A percentile compares a stretch with the other conserved stretches of the same genome.
Conservation (phyloP, 2,888 invertebrate genomes). For the Alentia gelatinosa region DNA sequence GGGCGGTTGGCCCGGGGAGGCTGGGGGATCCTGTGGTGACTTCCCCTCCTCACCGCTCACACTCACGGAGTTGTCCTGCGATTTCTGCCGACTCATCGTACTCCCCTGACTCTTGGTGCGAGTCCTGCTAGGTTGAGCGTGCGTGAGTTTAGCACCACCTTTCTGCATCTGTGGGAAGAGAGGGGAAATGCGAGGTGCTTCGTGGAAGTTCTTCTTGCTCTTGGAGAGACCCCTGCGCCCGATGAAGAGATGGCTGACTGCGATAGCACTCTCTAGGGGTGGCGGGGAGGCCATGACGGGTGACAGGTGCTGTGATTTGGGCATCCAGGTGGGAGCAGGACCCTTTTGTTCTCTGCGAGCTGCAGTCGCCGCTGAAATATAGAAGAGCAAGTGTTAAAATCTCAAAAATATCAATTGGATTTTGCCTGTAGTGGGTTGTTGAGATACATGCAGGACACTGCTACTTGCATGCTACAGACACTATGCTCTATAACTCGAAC, state of each 20-base stretch:
- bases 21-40: background rate
- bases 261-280: slow-evolving; percentile 74
- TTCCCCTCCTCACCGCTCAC: background rate
- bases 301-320: background rate
- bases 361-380: slow-evolving; percentile 74
- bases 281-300: slow-evolving; percentile 58
- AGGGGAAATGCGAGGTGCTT: slow-evolving; percentile 74
- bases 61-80: background rate
- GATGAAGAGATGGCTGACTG: slow-evolving; percentile 79
- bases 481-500: too few species aligned
- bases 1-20: background rate
- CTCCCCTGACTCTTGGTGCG: too few species aligned
- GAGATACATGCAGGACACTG: too few species aligned
- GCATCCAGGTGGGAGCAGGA: slow-evolving; percentile 15
- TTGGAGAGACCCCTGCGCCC: slow-evolving; percentile 65
- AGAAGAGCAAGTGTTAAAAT: background rate
- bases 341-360: slow-evolving; percentile 62
- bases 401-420: too few species aligned
- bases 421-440: too few species aligned
- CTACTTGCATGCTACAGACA: too few species aligned
- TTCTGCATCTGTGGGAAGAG: slow-evolving; percentile 61
- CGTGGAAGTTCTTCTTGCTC: slow-evolving; percentile 70
- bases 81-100: too few species aligned
- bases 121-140: background rate
- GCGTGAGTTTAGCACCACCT: background rate